These are phyloP conservation scores for Notoglanidium macrostoma DNA, from an alignment of 2,797 vertebrate genomes.

Conservation along the genomic window DNA sequence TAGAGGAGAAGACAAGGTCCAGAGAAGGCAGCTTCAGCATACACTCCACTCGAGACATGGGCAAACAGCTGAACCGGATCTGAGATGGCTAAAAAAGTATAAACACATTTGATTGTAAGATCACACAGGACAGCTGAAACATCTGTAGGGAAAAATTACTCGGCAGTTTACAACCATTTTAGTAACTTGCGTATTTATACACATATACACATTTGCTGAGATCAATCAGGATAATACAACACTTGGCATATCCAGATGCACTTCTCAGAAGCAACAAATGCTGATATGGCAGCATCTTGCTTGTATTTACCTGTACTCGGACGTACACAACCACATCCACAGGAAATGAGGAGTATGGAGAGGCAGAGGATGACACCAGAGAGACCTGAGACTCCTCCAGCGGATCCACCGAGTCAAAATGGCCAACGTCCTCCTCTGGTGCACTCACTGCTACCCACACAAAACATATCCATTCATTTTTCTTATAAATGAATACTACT, in stretches of 20 bases:
- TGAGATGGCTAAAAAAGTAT: conserved; percentile 86
- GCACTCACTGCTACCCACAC: conserved; percentile 79
- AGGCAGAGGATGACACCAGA: conserved; percentile 91
- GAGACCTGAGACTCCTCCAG: conserved; percentile 95
- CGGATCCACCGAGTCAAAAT: conserved; percentile 91
- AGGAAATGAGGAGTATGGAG: conserved; percentile 95
- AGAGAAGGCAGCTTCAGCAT: conserved; percentile 97
- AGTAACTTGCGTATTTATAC: neutral
- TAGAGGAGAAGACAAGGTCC: conserved; percentile 97
- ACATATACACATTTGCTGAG: neutral
- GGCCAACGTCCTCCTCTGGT: conserved; percentile 96
- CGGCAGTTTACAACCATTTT: neutral
- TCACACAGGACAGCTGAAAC: neutral
- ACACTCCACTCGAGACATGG: conserved; percentile 95
- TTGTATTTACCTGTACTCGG: conserved; percentile 87
- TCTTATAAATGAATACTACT: neutral
- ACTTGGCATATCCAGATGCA: neutral
- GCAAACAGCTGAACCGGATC: conserved; percentile 98
- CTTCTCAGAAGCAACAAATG: neutral
- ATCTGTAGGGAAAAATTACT: neutral
- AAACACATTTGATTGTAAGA: neutral
- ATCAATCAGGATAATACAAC: neutral
- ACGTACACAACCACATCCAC: conserved; percentile 99
- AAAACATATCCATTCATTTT: neutral
- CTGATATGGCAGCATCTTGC: neutral